Evolutionary conservation across 2,797 vertebrate genomes (phyloP).

Genomic region (Sciurus carolinensis): DNA sequence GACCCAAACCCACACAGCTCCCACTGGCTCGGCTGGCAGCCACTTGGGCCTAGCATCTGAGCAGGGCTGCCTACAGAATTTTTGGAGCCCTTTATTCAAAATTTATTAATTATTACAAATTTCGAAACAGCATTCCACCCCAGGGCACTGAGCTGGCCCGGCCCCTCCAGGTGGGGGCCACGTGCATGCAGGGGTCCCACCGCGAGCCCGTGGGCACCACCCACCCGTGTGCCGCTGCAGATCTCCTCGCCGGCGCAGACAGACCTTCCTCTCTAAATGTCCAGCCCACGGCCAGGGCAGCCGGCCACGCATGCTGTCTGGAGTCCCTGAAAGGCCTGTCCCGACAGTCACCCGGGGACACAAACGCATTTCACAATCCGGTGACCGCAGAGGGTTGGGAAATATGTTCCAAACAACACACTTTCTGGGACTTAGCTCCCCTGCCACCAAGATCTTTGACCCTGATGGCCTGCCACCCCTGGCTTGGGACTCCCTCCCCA

Average conservation of each 20-base stretch:
- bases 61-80: not conserved
- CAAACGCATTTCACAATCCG: slow-evolving; percentile 51
- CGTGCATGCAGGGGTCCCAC: fast-evolving
- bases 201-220: fast-evolving
- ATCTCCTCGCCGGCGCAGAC: not conserved
- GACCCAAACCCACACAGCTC: not conserved
- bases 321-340: slow-evolving; percentile 22
- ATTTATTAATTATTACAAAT: not conserved
- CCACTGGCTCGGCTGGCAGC: not conserved
- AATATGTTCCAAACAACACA: not conserved
- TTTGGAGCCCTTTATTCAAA: not conserved
- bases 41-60: not conserved
- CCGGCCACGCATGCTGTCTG: not conserved
- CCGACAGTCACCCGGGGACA: slow-evolving; percentile 16
- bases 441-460: not conserved
- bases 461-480: not conserved
- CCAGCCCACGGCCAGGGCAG: not conserved
- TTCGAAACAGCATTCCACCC: not conserved
- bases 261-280: slow-evolving; percentile 1
- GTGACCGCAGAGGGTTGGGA: slow-evolving; percentile 17
- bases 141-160: not conserved
- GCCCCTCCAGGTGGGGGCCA: no score
- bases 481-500: no score
- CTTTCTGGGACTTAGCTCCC: not conserved
- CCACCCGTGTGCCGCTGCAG: fast-evolving